Percentiles rank a stretch among this genome's conserved stretches.
Evolutionary conservation across 2,113 vertebrate genomes (phyloP).

Genomic region (Bagarius yarrelli): DNA sequence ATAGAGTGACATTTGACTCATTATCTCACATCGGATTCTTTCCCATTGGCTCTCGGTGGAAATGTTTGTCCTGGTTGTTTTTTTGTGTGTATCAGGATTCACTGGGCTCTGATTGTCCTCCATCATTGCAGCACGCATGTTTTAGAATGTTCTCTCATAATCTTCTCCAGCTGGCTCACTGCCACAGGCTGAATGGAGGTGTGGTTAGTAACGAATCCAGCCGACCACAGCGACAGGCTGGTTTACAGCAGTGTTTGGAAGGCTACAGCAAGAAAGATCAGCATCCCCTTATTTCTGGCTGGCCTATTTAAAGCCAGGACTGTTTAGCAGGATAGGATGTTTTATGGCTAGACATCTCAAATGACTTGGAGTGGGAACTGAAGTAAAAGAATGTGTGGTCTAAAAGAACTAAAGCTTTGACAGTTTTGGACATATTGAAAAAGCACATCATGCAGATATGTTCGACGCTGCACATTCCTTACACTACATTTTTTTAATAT

Average conservation of each 20-base stretch:
- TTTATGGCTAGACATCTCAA: constrained; percentile 48
- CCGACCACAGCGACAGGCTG: constrained; percentile 32
- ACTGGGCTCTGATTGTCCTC: constrained; percentile 37
- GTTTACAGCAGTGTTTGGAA: constrained; percentile 34
- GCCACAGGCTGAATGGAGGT: constrained; percentile 11
- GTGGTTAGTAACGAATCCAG: constrained; percentile 27
- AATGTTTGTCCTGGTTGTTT: constrained; percentile 29
- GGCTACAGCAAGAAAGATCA: constrained; percentile 47
- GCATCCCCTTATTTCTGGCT: constrained; percentile 55
- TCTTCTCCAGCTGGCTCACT: constrained; percentile 13
- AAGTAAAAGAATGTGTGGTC: constrained; percentile 36
- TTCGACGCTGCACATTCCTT: background rate
- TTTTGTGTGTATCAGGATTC: constrained; percentile 39
- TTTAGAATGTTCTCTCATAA: constrained; percentile 34
- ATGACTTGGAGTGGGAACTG: constrained; percentile 43
- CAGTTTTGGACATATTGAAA: background rate
- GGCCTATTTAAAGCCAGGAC: constrained; percentile 54
- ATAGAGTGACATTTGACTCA: constrained; percentile 20
- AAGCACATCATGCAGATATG: constrained; percentile 17
- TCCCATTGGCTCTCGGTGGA: constrained; percentile 21
- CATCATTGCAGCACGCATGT: background rate
- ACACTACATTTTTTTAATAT: background rate
- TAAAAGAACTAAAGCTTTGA: constrained; percentile 41
- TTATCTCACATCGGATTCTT: constrained; percentile 35
- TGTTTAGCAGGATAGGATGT: constrained; percentile 40